Percentiles rank a stretch among this genome's conserved stretches.
phyloP scores from a whole-genome alignment of 2,888 invertebrate genomes.

The Julus scanicus region DNA sequence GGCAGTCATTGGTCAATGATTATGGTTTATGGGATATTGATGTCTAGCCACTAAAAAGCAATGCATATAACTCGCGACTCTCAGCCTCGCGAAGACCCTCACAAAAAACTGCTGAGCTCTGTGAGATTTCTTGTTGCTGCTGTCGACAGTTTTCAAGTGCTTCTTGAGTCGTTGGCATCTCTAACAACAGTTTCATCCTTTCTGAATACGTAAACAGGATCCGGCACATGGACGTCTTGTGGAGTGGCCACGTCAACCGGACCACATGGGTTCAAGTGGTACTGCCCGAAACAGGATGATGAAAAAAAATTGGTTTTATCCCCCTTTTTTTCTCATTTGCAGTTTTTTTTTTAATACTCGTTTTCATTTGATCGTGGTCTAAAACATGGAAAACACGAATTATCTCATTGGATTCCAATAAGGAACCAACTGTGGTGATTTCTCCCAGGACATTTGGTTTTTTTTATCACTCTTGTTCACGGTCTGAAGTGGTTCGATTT shows the following conservation, averaged over 20 bases:
- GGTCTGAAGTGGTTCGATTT: neutral
- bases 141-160: slow-evolving; percentile 35
- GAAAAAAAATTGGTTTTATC: neutral
- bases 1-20: neutral
- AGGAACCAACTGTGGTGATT: too few relatives aligned
- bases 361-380: too few relatives aligned
- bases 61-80: neutral
- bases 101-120: slow-evolving; percentile 46
- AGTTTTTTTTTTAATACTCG: neutral
- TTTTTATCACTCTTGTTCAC: too few relatives aligned
- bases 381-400: too few relatives aligned
- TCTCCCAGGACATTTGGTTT: too few relatives aligned
- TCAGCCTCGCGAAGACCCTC: neutral
- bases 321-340: neutral
- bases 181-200: neutral
- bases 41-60: slow-evolving; percentile 4
- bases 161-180: slow-evolving; percentile 23
- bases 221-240: slow-evolving; percentile 21
- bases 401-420: too few relatives aligned
- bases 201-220: slow-evolving; percentile 32
- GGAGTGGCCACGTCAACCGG: slow-evolving; percentile 39
- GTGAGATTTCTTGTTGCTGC: slow-evolving; percentile 6
- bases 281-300: neutral
- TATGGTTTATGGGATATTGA: slow-evolving; percentile 16
- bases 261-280: slow-evolving; percentile 23